Evolutionary conservation across 2,888 invertebrate genomes (phyloP).

Genomic region (Dolichopus griseipennis): DNA sequence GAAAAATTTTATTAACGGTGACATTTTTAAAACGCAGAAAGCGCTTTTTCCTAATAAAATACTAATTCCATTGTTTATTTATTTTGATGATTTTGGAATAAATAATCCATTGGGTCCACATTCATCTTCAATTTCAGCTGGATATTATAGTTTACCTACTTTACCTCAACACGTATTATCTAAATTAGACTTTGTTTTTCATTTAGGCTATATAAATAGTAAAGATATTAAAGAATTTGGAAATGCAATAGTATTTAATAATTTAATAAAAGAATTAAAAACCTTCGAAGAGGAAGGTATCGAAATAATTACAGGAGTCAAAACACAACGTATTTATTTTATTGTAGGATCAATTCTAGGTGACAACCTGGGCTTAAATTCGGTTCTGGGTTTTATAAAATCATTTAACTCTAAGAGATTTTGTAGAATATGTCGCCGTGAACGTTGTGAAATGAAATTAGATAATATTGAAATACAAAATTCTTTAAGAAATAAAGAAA

Average conservation of each 20-base stretch:
- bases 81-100: conserved; percentile 10
- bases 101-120: no score
- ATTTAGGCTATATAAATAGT: conserved; percentile 25
- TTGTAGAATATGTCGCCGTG: conserved; percentile 23
- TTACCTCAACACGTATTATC: background rate
- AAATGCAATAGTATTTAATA: conserved; percentile 16
- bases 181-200: conserved; percentile 19
- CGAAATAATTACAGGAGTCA: background rate
- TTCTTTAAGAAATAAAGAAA: background rate
- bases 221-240: conserved; percentile 19
- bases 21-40: no score
- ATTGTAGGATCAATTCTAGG: conserved; percentile 21
- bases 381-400: conserved; percentile 22
- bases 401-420: conserved; percentile 24
- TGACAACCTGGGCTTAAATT: conserved; percentile 23
- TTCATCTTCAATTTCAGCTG: no score
- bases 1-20: no score
- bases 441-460: no score
- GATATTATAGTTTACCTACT: no score
- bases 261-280: conserved; percentile 18
- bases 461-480: no score
- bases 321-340: conserved; percentile 18
- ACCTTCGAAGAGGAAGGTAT: conserved; percentile 17
- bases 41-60: background rate
- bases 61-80: background rate